Conservation (phyloP, 2,113 vertebrate species). For the Myrmecobius fasciatus region DNA sequence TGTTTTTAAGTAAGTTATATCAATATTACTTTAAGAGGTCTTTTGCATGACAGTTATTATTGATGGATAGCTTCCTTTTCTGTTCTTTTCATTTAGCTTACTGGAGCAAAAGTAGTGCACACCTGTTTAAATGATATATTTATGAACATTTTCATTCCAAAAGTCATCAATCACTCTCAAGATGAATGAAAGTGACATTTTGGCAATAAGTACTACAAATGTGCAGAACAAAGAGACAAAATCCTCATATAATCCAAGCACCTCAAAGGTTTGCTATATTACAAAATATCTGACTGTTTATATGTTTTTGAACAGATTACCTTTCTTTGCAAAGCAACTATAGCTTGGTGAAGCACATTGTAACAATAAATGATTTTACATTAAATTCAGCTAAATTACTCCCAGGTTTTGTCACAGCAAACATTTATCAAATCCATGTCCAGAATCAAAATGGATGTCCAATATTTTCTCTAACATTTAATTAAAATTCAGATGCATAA, state of each 20-base stretch:
- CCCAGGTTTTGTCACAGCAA: conserved; percentile 50
- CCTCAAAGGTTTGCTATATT: conserved; percentile 28
- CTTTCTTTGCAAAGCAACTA: conserved; percentile 53
- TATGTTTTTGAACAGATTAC: conserved; percentile 51
- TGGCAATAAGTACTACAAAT: conserved; percentile 54
- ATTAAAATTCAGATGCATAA: conserved; percentile 36
- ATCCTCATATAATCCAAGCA: conserved; percentile 22
- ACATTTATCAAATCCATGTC: conserved; percentile 51
- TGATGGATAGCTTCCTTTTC: conserved; percentile 65
- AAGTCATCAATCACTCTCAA: conserved; percentile 58
- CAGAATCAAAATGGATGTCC: conserved; percentile 18
- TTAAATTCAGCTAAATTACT: conserved; percentile 56
- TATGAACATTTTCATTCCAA: conserved; percentile 60
- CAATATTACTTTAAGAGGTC: conserved; percentile 71
- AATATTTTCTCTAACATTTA: neutral
- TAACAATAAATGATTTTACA: conserved; percentile 53
- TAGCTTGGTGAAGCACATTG: conserved; percentile 50
- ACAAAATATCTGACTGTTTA: conserved; percentile 56
- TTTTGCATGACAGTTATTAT: conserved; percentile 45
- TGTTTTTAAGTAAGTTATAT: conserved; percentile 54
- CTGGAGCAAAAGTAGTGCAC: conserved; percentile 38
- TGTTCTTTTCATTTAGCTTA: conserved; percentile 62
- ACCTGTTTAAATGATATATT: conserved; percentile 70
- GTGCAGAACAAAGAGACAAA: conserved; percentile 60
- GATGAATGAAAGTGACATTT: conserved; percentile 61